Base-by-base conservation (phyloP, 2,888 invertebrate species). In the Xylocampa areola region DNA sequence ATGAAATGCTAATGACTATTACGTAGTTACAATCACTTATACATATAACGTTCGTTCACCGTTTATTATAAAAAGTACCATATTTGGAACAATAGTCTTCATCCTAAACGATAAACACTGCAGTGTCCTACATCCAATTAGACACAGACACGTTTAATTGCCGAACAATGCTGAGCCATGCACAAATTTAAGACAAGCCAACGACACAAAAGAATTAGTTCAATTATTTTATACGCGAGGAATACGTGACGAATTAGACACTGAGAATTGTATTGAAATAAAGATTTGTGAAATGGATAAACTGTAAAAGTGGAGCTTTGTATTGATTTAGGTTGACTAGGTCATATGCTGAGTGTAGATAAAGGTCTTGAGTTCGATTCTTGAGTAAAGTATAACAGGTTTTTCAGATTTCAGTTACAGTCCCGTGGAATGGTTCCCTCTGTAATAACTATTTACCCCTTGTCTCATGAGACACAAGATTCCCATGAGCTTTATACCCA, bases 131-230 rank as follows among this genome's bases (percentile, higher is more conserved):
- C 48, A 47, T 68, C 55, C 64, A 75, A 61, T 73, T 74, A 75
- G 35, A 67, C 59, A 69, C 40, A 66, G 43, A 61, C 53, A 67
- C 54, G 53, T 61, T 35, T 62, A 57, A 59, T 68, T 60, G 57
- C 63, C 55, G 51, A 52, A 62, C 44, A 64, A 37, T 58, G 61
- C 48, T 43, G 48, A 69, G 62, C 68, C 73, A 78, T 71, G 74
- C 58, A 65, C 73, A 75, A 71, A 49, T 64, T 74, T 73, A 68
- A 73, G 70, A 59, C 68, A 44, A 59, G 36, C 17, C 16, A 6
- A 43, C 19, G 23, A 41, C 40, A 57, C 33, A 44, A 44, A 61
- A 59, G 25, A 63, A 55, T 64, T 65, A 55, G 37, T 65, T 60
- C 21, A 59, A 63, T 69, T 73, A 59, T 40, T 19, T 16, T 11